Base-by-base conservation (phyloP, 2,888 invertebrate genomes). In the Lymantria monacha region DNA sequence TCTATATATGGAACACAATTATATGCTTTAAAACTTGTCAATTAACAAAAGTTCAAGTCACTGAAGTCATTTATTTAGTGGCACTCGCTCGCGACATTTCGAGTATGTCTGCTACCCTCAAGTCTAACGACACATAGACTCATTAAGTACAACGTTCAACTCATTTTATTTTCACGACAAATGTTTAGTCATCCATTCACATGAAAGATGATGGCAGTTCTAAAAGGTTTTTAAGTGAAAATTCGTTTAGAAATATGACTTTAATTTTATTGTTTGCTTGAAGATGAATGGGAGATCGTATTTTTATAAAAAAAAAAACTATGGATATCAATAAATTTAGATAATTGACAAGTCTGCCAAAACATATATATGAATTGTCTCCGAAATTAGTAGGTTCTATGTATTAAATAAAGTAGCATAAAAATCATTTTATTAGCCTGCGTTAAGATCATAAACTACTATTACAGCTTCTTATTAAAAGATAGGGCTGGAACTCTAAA, bases 41-140 rank as follows among this genome's bases (percentile, higher is more conserved):
- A 76, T 79, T 79, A 79, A 66, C 63, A 60, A 75, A 74, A 64
- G 55, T 59, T 64, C 75, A 11, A 84, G 87, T 86, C 86, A 84
- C 69, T 68, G 64, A 51, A 61, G 56, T 73, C 76, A 76, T 84
- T 83, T 79, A 74, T 81, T 76, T 72, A 61, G 63, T 59, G 43
- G 59, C 59, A 65, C 52, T 67, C 56, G 66, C 47, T 63, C 57
- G 64, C 61, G 77, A 79, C 79, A 74, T 67, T 76, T 48, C 47
- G 64, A 68, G 51, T 73, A 70, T 73, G 66, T 72, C 58, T 37
- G 54, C 47, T 48, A 44, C 46, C 44, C 30, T 51, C 30, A 40
- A 15, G 40, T 41, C 30, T 14, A 44, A 13, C 63, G 61, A 63
- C 70, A 65, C 56, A 66, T 40, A 30, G 38, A 38, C 66, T 69